phyloP scores from a whole-genome alignment of 2,113 vertebrate species.

The Tragelaphus buxtoni region DNA sequence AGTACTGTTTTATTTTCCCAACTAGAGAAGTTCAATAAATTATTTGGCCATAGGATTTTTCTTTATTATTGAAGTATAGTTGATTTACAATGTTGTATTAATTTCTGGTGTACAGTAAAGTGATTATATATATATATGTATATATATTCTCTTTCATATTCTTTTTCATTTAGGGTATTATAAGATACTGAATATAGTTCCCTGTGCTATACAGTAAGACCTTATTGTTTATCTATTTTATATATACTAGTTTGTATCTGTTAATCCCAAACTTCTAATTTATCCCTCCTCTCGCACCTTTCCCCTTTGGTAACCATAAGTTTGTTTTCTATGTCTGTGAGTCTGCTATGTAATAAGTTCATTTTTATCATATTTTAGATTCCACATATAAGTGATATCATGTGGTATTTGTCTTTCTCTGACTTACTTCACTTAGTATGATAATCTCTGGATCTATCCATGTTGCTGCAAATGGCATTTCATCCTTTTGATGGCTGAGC shows the following conservation, averaged over 20 bases:
- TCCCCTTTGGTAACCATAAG: neutral
- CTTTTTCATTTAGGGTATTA: neutral
- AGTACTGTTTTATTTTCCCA: neutral
- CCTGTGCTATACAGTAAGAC: neutral
- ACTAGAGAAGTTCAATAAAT: neutral
- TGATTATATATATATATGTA: neutral
- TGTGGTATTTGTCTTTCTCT: neutral
- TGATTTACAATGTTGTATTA: neutral
- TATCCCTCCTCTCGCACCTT: neutral
- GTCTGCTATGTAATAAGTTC: neutral
- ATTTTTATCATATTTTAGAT: neutral
- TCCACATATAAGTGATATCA: neutral
- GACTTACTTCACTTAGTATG: neutral
- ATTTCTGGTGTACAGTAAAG: neutral
- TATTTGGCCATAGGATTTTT: neutral
- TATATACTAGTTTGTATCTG: neutral
- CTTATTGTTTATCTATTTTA: neutral
- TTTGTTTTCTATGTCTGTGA: neutral
- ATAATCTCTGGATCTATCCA: neutral
- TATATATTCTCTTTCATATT: neutral
- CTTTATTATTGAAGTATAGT: neutral
- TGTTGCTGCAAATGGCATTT: neutral
- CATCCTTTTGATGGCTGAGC: neutral
- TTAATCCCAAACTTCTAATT: neutral
- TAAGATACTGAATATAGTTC: neutral